Percentiles rank a stretch among this genome's conserved stretches.
Conservation (phyloP, 2,888 invertebrate species). For the Thereva unica region DNA sequence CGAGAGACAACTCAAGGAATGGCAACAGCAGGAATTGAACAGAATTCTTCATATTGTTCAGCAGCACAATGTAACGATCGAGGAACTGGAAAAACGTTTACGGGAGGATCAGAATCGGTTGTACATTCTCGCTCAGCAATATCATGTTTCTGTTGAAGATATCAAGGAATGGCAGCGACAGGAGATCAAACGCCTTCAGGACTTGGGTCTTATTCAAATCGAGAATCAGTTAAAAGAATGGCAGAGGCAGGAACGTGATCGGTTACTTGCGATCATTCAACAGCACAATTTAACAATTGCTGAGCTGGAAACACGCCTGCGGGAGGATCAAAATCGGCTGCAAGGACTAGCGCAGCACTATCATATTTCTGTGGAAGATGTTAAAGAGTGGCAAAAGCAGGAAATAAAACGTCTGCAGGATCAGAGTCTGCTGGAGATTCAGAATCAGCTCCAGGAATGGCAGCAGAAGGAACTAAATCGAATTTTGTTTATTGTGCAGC, state of each 20-base stretch:
- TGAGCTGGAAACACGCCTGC: slow-evolving; percentile 52
- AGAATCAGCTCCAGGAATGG: slow-evolving; percentile 50
- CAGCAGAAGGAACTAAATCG: slow-evolving; percentile 50
- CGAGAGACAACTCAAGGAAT: slow-evolving; percentile 46
- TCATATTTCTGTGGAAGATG: slow-evolving; percentile 51
- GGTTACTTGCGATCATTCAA: slow-evolving; percentile 49
- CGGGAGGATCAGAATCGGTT: slow-evolving; percentile 52
- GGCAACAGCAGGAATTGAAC: slow-evolving; percentile 54
- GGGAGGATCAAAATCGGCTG: slow-evolving; percentile 51
- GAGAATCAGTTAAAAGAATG: slow-evolving; percentile 51
- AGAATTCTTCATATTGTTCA: slow-evolving; percentile 52
- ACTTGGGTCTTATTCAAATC: slow-evolving; percentile 52
- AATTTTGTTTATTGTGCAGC: slow-evolving; percentile 46
- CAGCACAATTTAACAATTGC: slow-evolving; percentile 52
- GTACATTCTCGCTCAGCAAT: slow-evolving; percentile 51
- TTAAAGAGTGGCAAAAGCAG: slow-evolving; percentile 54
- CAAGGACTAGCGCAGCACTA: slow-evolving; percentile 51
- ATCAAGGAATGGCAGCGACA: slow-evolving; percentile 53
- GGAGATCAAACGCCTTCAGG: slow-evolving; percentile 51
- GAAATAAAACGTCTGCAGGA: slow-evolving; percentile 49
- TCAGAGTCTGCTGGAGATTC: slow-evolving; percentile 52
- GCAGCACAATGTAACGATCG: slow-evolving; percentile 49
- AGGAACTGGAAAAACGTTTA: slow-evolving; percentile 47
- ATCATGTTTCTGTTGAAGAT: slow-evolving; percentile 53
- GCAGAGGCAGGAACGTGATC: slow-evolving; percentile 54